These are phyloP conservation scores for Hipparchia semele DNA, from an alignment of 2,888 invertebrate genomes.

Conservation along the genomic window DNA sequence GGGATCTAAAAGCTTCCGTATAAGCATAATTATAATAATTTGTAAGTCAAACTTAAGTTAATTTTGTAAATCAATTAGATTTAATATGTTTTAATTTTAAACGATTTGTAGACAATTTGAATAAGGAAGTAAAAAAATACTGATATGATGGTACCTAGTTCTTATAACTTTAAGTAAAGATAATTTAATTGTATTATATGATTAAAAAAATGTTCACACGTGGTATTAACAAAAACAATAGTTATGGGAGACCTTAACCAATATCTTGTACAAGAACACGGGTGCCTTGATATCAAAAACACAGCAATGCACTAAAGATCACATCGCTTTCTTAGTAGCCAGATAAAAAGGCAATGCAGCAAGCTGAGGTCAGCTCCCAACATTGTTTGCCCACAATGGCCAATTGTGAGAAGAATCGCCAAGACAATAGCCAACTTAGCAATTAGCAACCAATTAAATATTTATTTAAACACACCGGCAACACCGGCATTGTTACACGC, in stretches of 20 bases:
- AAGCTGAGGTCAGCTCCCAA: conserved; percentile 78
- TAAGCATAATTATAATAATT: too few species aligned
- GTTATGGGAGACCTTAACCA: conserved; percentile 14
- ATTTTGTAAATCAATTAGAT: too few species aligned
- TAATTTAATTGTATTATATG: background rate
- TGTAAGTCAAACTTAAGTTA: too few species aligned
- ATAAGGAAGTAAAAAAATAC: too few species aligned
- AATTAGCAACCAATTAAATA: conserved; percentile 79
- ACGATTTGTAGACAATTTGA: too few species aligned
- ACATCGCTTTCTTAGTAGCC: conserved; percentile 46
- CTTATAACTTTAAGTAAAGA: background rate
- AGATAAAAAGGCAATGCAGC: conserved; percentile 63
- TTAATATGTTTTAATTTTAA: too few species aligned
- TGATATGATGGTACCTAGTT: background rate
- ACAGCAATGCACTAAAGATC: conserved; percentile 39
- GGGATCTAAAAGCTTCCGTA: too few species aligned
- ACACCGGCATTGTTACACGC: conserved; percentile 51
- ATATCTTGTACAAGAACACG: conserved; percentile 6
- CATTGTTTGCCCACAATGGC: conserved; percentile 78
- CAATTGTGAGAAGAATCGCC: conserved; percentile 78
- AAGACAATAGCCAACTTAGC: conserved; percentile 71
- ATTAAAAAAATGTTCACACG: background rate
- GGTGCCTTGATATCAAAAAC: conserved; percentile 31
- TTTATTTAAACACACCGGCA: conserved; percentile 56
- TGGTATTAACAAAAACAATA: conserved; percentile 8